Evolutionary conservation across 2,113 vertebrate genomes (phyloP), one percentile per base, ranked within the genome.

Genomic region (Menura novaehollandiae): DNA sequence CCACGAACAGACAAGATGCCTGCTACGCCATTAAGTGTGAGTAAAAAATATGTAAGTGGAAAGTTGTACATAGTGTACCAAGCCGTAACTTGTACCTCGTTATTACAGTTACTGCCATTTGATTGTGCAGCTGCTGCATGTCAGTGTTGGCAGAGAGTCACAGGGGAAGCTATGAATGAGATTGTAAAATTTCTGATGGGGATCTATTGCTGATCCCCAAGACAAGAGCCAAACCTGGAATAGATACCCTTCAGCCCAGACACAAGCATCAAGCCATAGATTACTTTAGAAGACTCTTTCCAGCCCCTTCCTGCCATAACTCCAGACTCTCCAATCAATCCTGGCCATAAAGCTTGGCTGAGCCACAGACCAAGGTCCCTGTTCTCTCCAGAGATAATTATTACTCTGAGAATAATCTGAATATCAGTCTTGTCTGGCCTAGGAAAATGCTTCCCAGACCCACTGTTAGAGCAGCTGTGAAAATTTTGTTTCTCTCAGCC

Each of bases 51-150:
- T 0, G 0, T 10, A 12, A 49, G 17, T 49, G 13, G 46, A 37
- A 73, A 49, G n/a, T 11, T 49, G 8, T n/a, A 20, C 17, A 7
- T 0, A 0, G 26, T 10, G 19, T 26, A 43, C 19, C 24, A 46
- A 69, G 21, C 23, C 60, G 28, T 28, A 49, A 27, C 14, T 16
- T 28, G 9, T 13, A 52, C n/a, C 37, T 64, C 0, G 0, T 24
- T 60, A 4, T 2, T 21, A 14, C 2, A 64, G 15, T 49, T 52
- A 11, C 12, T 44, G 41, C 7, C 9, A 30, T 19, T 47, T 39
- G 13, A 9, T 44, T 47, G 27, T 24, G 23, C 4, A 9, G 33
- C 18, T 0, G 3, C 28, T 71, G 30, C 9, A 15, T 23, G 20
- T 30, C 17, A 11, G 11, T 19, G 4, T 4, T 28, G 37, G 55